Evolutionary conservation across 2,888 invertebrate genomes (phyloP).

Genomic region (Sicus ferrugineus): DNA sequence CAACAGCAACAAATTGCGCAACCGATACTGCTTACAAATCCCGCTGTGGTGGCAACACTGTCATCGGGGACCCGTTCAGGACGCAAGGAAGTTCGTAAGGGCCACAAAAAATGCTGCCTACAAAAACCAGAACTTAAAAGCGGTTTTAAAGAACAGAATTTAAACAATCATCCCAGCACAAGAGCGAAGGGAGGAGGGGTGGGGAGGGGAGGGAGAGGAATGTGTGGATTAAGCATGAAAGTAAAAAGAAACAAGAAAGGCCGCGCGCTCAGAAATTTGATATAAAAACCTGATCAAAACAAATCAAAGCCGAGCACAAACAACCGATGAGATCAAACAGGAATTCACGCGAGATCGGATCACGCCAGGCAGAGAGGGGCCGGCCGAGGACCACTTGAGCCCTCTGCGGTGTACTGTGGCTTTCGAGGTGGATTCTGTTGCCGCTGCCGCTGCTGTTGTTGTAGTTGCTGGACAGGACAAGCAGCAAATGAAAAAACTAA

Average conservation of each 20-base stretch:
- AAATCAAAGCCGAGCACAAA: conserved; percentile 18
- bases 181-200: not conserved
- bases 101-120: not conserved
- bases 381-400: not conserved
- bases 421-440: not conserved
- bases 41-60: conserved; percentile 27
- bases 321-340: conserved; percentile 23
- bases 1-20: conserved; percentile 33
- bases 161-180: conserved; percentile 2
- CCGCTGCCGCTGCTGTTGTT: not conserved
- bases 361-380: not conserved
- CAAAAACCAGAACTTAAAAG: not conserved
- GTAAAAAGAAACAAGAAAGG: not conserved
- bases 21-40: conserved; percentile 22
- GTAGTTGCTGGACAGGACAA: not conserved
- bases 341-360: conserved; percentile 11
- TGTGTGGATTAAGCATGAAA: not conserved
- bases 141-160: conserved; percentile 6
- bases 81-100: not conserved
- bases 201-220: not conserved
- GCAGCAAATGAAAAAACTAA: conserved; percentile 28
- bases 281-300: conserved; percentile 29
- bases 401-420: not conserved
- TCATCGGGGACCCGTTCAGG: not conserved
- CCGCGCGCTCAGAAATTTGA: conserved; percentile 16